Evolutionary conservation across 2,797 vertebrate genomes (phyloP).

Genomic region (Pterois miles): DNA sequence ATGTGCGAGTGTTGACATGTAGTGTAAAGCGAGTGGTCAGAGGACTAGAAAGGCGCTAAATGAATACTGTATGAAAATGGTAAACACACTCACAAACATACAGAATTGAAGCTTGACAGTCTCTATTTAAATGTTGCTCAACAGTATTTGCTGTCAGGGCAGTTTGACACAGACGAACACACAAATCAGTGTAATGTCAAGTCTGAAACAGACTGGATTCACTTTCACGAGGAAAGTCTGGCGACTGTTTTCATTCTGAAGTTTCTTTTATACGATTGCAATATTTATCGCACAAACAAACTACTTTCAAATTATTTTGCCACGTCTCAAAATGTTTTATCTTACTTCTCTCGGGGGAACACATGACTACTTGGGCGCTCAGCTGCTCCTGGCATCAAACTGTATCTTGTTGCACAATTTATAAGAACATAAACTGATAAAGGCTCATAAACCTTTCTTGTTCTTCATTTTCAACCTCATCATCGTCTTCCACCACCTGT

Average conservation of each 20-base stretch:
- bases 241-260: neutral
- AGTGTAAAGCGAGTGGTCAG: no score
- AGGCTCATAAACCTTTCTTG: neutral
- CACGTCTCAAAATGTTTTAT: neutral
- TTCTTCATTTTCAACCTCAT: neutral
- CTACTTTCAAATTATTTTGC: neutral
- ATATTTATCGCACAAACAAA: conserved; percentile 13
- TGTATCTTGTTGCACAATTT: neutral
- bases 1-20: no score
- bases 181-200: neutral
- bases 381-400: conserved; percentile 12
- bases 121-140: neutral
- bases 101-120: neutral
- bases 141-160: neutral
- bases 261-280: conserved; percentile 1
- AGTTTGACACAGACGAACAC: neutral
- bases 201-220: neutral
- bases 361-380: neutral
- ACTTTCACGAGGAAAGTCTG: neutral
- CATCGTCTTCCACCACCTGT: neutral
- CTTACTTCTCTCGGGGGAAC: neutral
- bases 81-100: neutral
- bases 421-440: neutral
- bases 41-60: no score
- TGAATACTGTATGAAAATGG: neutral